Conservation (phyloP, 2,113 vertebrate species). For the Psophia crepitans region DNA sequence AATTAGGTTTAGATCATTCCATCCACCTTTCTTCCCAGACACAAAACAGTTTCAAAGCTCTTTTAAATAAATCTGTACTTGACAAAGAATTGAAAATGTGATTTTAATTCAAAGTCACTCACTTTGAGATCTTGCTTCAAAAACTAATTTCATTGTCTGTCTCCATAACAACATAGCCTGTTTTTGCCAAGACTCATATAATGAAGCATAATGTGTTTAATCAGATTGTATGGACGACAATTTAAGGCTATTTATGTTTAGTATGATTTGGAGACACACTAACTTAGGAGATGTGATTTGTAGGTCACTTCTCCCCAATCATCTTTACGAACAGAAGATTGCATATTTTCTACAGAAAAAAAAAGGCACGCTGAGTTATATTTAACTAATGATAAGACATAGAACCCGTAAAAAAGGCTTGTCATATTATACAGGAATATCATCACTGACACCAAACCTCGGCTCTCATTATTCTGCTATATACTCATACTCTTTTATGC, state of each 20-base stretch:
- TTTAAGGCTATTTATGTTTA: conserved; percentile 15
- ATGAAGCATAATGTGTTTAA: conserved; percentile 9
- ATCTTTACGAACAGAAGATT: neutral
- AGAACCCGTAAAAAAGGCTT: neutral
- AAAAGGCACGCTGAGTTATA: neutral
- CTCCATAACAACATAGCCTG: neutral
- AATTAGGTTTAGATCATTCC: neutral
- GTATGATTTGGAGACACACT: neutral
- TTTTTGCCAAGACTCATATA: conserved; percentile 11
- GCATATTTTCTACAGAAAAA: neutral
- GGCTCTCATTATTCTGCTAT: neutral
- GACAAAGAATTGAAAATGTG: neutral
- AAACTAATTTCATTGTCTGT: conserved; percentile 28
- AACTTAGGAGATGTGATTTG: neutral
- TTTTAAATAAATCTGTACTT: neutral
- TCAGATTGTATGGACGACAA: neutral
- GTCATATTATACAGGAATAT: neutral
- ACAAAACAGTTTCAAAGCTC: neutral
- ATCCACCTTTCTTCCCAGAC: neutral
- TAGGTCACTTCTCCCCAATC: neutral
- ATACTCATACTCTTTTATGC: neutral
- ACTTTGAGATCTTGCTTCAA: conserved; percentile 8
- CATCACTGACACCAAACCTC: neutral
- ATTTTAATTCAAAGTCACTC: neutral
- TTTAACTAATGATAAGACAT: neutral